A percentile compares a stretch with the other conserved stretches of the same genome.
phyloP scores from a whole-genome alignment of 1,140 invertebrate genomes.

The Meteorus sp. region DNA sequence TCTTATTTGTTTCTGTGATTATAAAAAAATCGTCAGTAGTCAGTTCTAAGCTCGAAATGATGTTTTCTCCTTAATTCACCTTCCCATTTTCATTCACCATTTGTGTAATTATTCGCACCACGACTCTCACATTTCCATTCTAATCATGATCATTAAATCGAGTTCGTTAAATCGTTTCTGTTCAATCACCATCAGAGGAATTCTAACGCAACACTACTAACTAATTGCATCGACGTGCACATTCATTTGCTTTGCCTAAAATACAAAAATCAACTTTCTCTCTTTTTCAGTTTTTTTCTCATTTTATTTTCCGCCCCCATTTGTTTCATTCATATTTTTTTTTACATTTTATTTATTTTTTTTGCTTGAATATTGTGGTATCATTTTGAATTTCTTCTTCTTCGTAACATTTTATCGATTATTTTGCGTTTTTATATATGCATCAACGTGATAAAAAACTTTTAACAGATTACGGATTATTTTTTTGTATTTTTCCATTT shows the following conservation, averaged over 20 bases:
- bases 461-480: constrained; percentile 34
- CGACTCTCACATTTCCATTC: constrained; percentile 1
- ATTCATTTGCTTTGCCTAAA: constrained; percentile 24
- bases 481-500: no score
- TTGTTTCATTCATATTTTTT: constrained; percentile 2
- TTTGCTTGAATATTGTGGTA: background rate
- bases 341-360: background rate
- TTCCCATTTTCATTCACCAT: background rate
- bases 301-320: constrained; percentile 13
- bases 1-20: background rate
- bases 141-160: no score
- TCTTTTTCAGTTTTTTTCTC: constrained; percentile 2
- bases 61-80: constrained; percentile 13
- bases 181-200: no score
- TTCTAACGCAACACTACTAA: constrained; percentile 11
- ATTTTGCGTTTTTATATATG: constrained; percentile 15
- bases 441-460: constrained; percentile 31
- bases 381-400: constrained; percentile 17
- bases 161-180: no score
- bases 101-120: background rate
- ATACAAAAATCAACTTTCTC: constrained; percentile 39
- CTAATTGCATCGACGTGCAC: background rate
- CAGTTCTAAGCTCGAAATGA: constrained; percentile 11
- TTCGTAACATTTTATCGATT: constrained; percentile 15
- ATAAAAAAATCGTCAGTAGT: background rate